Base-by-base conservation (phyloP, 1,140 invertebrate genomes). In the Goniozus legneri region DNA sequence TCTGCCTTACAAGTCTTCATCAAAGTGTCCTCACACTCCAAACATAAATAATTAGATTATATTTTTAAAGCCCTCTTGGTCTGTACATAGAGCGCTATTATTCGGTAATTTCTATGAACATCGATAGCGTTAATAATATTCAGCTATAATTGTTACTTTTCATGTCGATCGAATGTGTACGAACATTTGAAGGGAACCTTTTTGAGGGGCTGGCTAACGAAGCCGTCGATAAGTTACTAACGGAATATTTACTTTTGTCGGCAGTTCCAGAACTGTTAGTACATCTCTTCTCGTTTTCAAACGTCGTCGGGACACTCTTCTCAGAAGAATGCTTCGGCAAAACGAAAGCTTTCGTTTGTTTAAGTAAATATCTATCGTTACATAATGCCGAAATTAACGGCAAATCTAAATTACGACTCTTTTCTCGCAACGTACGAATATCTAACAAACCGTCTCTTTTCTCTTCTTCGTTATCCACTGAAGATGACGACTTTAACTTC, bases 361-460 rank as follows among this genome's bases (percentile, higher is more conserved):
- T 91, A 33, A 92, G 69, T 47, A 92, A 73, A 30, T 89, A 89
- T 20, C 86, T 80, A 69, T 95, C 91, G 65, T 93, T 93, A 73
- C 91, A 95, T 37, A 95, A 75, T 3, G 91, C 91, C 30, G 89
- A 87, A 61, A 95, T 92, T 20, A 95, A 73, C 12, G 91, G 91
- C 60, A 95, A 75, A 71, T 94, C 91, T 51, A 93, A 72, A 60
- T 92, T 88, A 52, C 87, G 85, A 73, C 89, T 92, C 75, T 92
- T 90, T 69, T 92, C 89, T 21, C 90, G 79, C 30, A 94, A 73
- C 32, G 86, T 84, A 50, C 84, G 83, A 48, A 92, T 91, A 64
- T 91, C 89, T 54, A 92, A 71, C 62, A 85, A 76, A 13, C 73
- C 72, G 20, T 76, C 69, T 12, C 65, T 64, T 31, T 68, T 67